Percentiles rank a stretch among this genome's conserved stretches.
phyloP scores from a whole-genome alignment of 2,888 invertebrate genomes.

The Drosophila aldrichi region DNA sequence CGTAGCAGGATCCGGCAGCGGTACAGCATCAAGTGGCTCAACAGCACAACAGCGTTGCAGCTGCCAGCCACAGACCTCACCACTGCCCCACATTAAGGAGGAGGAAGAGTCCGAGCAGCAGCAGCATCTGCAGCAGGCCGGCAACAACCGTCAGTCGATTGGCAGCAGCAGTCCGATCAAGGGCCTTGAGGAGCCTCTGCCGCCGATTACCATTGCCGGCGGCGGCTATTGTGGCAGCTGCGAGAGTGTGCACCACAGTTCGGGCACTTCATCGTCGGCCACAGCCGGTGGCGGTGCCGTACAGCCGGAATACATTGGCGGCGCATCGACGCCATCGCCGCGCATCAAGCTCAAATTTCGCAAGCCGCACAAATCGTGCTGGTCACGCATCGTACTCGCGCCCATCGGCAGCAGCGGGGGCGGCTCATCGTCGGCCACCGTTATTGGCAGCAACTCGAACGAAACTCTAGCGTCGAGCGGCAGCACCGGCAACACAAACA shows the following conservation, averaged over 20 bases:
- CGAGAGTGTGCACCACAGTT: conserved; percentile 81
- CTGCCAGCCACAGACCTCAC: conserved; percentile 88
- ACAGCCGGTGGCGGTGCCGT: conserved; percentile 34
- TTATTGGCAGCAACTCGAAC: conserved; percentile 82
- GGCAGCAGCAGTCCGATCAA: conserved; percentile 24
- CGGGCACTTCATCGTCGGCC: conserved; percentile 70
- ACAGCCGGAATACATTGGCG: conserved; percentile 46
- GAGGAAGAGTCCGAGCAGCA: conserved; percentile 89
- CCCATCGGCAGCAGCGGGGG: conserved; percentile 68
- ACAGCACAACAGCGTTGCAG: conserved; percentile 82
- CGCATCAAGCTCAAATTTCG: conserved; percentile 85
- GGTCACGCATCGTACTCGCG: conserved; percentile 83
- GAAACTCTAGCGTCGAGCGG: conserved; percentile 82
- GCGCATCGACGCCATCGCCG: conserved; percentile 84
- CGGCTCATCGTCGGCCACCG: conserved; percentile 66
- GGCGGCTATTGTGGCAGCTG: conserved; percentile 80
- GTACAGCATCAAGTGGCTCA: conserved; percentile 45
- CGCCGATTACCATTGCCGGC: conserved; percentile 53
- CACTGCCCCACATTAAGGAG: conserved; percentile 93
- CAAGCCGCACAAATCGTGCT: conserved; percentile 84
- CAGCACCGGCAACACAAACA: conserved; percentile 78
- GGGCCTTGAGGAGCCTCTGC: conserved; percentile 41
- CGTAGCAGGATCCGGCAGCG: conserved; percentile 67
- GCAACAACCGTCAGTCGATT: conserved; percentile 27
- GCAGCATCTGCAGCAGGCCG: conserved; percentile 61